Base-by-base conservation (phyloP, 2,113 vertebrate genomes). In the Gadus chalcogrammus region DNA sequence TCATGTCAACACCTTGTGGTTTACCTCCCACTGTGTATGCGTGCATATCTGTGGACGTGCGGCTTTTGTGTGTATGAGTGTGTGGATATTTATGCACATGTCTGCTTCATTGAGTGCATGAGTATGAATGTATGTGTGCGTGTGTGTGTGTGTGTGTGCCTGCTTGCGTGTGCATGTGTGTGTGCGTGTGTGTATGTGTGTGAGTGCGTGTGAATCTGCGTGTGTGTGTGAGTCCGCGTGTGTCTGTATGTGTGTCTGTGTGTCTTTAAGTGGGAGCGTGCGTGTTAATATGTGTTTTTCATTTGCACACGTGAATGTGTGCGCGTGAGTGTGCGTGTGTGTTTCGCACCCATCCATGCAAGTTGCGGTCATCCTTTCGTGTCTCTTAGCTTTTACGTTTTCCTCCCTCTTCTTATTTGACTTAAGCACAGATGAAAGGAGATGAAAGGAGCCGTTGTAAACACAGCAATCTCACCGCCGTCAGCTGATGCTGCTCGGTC, bases 1-100 rank as follows among this genome's bases (percentile, higher is more conserved):
- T 84, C 82, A 88, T 92, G 93, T 93, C 93, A 89, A 91, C 91
- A 88, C 89, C 79, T 91, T 91, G 91, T 87, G 92, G 90, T 91
- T 83, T 86, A 78, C 88, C 79, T 88, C 87, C 89, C 90, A 80
- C 87, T 48, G 42, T 48, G 5, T 48, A 13, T 48, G 42, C 12
- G 35, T 81, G 70, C 75, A 52, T 75, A 64, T 76, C 61, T 65
- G 69, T 61, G 55, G 61, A n/a, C 75, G 70, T 67, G 27, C 52
- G 18, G 62, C 24, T 27, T 28, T 9, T 67, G 18, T 71, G 20
- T 67, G 53, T 61, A 31, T 60, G 58, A 62, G 28, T 63, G 67
- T 72, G 66, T 73, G 71, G 76, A 73, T 35, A 68, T 77, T 16
- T n/a, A 15, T 35, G 62, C 16, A 64, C 27, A 15, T 48, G 28